phyloP scores from a whole-genome alignment of 2,888 invertebrate species.

The Autographa gamma region DNA sequence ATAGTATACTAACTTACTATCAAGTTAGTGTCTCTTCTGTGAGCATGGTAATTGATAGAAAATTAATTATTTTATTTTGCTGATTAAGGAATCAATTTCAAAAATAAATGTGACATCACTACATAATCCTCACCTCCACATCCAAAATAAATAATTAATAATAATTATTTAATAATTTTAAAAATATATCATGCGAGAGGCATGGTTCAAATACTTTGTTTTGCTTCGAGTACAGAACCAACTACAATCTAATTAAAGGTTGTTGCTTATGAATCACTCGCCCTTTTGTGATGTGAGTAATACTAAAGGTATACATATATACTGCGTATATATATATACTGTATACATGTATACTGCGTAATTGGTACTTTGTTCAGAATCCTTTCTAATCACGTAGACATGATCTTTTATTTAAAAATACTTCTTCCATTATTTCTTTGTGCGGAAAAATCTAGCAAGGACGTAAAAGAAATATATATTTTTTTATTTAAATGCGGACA shows the following conservation, averaged over 20 bases:
- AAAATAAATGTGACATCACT: neutral
- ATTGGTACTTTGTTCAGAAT: conserved; percentile 23
- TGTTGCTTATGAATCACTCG: conserved; percentile 45
- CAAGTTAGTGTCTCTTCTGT: too few relatives aligned
- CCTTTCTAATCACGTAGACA: conserved; percentile 13
- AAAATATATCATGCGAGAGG: neutral
- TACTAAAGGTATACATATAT: conserved; percentile 13
- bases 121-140: neutral
- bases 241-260: conserved; percentile 25
- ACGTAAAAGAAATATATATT: neutral
- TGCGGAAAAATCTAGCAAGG: neutral
- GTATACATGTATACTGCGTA: too few relatives aligned
- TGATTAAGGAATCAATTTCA: too few relatives aligned
- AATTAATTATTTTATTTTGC: too few relatives aligned
- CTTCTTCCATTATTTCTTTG: neutral
- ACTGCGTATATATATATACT: too few relatives aligned
- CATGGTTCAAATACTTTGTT: conserved; percentile 2
- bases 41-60: too few relatives aligned
- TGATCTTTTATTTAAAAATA: conserved; percentile 25
- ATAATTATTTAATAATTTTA: too few relatives aligned
- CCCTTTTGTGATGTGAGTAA: conserved; percentile 54
- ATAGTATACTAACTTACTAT: too few relatives aligned
- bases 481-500: too few relatives aligned
- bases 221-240: conserved; percentile 13
- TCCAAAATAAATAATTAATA: too few relatives aligned